These are phyloP conservation scores for Hypselothyrea guttata DNA, from an alignment of 2,888 invertebrate species.

Conservation along the genomic window DNA sequence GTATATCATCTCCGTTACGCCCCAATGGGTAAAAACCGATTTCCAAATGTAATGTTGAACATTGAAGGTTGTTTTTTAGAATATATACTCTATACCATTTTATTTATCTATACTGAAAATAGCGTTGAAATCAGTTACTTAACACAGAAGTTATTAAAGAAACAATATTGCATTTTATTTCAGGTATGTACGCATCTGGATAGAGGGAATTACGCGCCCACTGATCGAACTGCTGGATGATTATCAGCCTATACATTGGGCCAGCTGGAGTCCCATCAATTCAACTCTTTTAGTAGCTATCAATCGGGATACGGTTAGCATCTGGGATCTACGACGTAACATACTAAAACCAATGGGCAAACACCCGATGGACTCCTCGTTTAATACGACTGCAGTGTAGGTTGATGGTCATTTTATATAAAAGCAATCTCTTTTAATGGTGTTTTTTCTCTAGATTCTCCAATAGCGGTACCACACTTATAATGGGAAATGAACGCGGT, in stretches of 20 bases:
- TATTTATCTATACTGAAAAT: too few relatives aligned
- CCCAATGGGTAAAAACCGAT: too few relatives aligned
- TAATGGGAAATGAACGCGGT: constrained; percentile 88
- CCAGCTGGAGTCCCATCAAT: constrained; percentile 89
- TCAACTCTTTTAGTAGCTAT: constrained; percentile 88
- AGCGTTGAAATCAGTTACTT: too few relatives aligned
- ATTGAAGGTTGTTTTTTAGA: too few relatives aligned
- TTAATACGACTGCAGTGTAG: constrained; percentile 69
- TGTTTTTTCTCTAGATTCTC: constrained; percentile 84
- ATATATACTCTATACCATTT: too few relatives aligned
- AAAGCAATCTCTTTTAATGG: neutral
- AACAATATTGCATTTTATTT: neutral
- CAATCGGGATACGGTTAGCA: constrained; percentile 86
- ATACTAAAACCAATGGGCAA: constrained; percentile 85
- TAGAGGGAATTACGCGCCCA: constrained; percentile 86
- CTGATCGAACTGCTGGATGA: constrained; percentile 84
- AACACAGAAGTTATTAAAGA: too few relatives aligned
- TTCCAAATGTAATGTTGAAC: too few relatives aligned
- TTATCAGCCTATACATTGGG: constrained; percentile 84
- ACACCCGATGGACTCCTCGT: constrained; percentile 65
- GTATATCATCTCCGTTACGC: too few relatives aligned
- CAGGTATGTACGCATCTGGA: constrained; percentile 88
- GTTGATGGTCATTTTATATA: too few relatives aligned
- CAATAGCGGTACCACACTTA: constrained; percentile 86
- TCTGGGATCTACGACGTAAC: constrained; percentile 92